These are phyloP conservation scores for Drosophila austrosaltans DNA, from an alignment of 2,888 invertebrate genomes.

Conservation along the genomic window DNA sequence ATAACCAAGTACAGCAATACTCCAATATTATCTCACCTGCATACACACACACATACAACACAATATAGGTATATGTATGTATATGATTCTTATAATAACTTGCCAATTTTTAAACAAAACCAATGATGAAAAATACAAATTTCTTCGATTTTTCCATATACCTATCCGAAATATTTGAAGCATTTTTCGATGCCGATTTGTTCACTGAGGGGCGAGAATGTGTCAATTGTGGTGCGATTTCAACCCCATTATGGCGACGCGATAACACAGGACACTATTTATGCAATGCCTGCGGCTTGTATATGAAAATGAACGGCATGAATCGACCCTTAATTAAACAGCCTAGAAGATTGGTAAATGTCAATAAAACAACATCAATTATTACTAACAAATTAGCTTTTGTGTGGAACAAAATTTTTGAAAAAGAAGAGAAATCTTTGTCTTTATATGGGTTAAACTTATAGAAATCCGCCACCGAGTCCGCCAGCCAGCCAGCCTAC, in stretches of 20 bases:
- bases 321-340: conserved; percentile 96
- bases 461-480: conserved; percentile 83
- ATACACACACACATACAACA: conserved; percentile 31
- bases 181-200: conserved; percentile 84
- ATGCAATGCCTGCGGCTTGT: conserved; percentile 99
- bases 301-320: conserved; percentile 98
- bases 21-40: conserved; percentile 36
- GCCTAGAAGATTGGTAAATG: conserved; percentile 93
- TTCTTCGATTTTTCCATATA: conserved; percentile 44
- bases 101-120: conserved; percentile 15
- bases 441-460: conserved; percentile 69
- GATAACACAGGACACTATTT: conserved; percentile 99
- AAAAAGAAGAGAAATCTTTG: conserved; percentile 29
- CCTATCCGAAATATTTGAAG: conserved; percentile 75
- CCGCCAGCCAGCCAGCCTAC: conserved; percentile 56
- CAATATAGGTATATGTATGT: conserved; percentile 11
- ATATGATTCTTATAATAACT: background rate
- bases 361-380: conserved; percentile 52
- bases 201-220: conserved; percentile 96
- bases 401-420: conserved; percentile 81
- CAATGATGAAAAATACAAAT: conserved; percentile 32
- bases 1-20: conserved; percentile 17
- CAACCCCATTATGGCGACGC: conserved; percentile 98
- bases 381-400: conserved; percentile 65
- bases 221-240: conserved; percentile 98